Evolutionary conservation across 2,888 invertebrate species (phyloP), one percentile per base, ranked within the genome.

Genomic region (Magallana nippona): DNA sequence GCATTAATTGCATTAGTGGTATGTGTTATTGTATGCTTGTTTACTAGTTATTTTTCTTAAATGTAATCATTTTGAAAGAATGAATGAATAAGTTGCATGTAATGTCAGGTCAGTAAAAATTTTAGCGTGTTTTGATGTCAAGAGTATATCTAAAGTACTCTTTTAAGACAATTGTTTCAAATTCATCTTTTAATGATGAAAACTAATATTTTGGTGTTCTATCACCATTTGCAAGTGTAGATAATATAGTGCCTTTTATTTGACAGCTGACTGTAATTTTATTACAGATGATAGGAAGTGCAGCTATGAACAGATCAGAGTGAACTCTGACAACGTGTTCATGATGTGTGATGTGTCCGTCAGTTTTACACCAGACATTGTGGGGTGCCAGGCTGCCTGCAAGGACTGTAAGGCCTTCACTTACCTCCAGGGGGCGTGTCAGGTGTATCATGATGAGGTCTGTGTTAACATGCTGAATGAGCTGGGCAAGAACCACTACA

Each of bases 401-500:
- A 15, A 32, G 10, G 63, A 81, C 55, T 85, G 84, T 79, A 84
- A 82, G 78, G 85, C 84, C 11, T 86, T 84, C 60, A 86, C 84
- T 17, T 86, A 84, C 57, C 5, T 77, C 1, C 32, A 82, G 17
- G 82, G 82, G 2, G 83, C 78, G 17, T 86, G 85, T 81, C 82
- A 84, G 78, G 32, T 84, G 10, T 82, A 71, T 19, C 27, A 80
- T n/a, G 80, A 83, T 55, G 79, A 86, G 55, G 55, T 57, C 22
- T 86, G 85, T 78, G 82, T 82, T 2, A 60, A 82, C 11, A 86
- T 86, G 86, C 77, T 86, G 81, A 82, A 84, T 71, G 27, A 81
- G 17, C 81, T 82, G 11, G 84, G 86, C 10, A 82, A 81, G 32
- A 78, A 78, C 15, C 84, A 86, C 77, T 86, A 83, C 71, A 79